Conservation (phyloP, 30 jellyfish, hydroid and myxozoan species). For the Cassiopea xamachana region DNA sequence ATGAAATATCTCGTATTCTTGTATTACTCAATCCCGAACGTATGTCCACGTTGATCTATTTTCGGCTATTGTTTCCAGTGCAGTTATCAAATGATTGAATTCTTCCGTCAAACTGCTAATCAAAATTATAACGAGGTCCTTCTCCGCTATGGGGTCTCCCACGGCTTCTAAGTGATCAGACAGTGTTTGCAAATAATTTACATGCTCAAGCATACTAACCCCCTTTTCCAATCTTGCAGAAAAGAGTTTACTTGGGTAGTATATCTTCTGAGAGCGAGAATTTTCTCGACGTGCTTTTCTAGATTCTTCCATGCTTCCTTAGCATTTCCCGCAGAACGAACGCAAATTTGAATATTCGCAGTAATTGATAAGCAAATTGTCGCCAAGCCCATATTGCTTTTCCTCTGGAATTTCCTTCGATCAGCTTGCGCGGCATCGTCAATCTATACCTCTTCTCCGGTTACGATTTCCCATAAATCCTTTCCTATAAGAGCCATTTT, state of each 20-base stretch:
- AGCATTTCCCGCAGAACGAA: too few species aligned
- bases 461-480: not conserved
- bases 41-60: too few species aligned
- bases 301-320: constrained; percentile 63
- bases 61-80: constrained; percentile 34
- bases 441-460: not conserved
- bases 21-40: constrained; percentile 30
- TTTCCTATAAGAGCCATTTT: not conserved
- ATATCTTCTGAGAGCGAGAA: constrained; percentile 23
- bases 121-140: constrained; percentile 48
- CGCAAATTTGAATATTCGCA: too few species aligned
- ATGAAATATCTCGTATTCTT: not conserved
- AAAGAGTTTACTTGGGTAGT: constrained; percentile 15
- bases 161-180: constrained; percentile 69
- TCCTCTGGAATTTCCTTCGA: not conserved
- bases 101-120: too few species aligned
- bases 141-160: constrained; percentile 65
- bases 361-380: constrained; percentile 19
- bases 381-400: not conserved
- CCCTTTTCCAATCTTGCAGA: constrained; percentile 63
- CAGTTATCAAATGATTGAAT: constrained; percentile 20
- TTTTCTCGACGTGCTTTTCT: constrained; percentile 36
- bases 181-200: constrained; percentile 42
- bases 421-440: not conserved
- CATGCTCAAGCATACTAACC: constrained; percentile 34